These are phyloP conservation scores for Montipora sp. DNA, from an alignment of 64 coral and sea anemone species.

Conservation along the genomic window DNA sequence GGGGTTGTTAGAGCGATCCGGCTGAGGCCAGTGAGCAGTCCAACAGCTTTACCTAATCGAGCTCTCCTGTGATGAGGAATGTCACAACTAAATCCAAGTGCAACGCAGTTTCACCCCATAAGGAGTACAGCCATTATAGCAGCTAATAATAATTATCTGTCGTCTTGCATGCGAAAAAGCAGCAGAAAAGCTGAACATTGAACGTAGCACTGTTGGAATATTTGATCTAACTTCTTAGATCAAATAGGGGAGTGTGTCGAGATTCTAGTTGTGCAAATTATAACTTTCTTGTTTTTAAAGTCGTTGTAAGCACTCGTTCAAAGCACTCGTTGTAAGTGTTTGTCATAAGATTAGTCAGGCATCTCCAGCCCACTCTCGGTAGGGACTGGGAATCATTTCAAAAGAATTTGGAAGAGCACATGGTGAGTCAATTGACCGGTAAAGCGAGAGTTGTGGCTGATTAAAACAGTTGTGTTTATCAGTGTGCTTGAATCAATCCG, in stretches of 20 bases:
- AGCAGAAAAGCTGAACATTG: background rate
- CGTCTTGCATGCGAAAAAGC: background rate
- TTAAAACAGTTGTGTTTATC: too few species aligned
- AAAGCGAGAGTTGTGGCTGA: too few species aligned
- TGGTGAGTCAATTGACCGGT: too few species aligned
- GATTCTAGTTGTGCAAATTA: background rate
- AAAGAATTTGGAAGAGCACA: too few species aligned
- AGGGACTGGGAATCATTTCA: too few species aligned
- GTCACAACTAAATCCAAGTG: background rate
- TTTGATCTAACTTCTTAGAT: background rate
- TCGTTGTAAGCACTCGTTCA: too few species aligned
- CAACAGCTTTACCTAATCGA: slow-evolving; percentile 15
- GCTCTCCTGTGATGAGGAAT: background rate
- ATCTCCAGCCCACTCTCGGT: too few species aligned
- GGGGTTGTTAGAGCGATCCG: background rate
- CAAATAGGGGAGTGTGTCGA: slow-evolving; percentile 4
- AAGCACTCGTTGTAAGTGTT: too few species aligned
- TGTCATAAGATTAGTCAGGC: too few species aligned
- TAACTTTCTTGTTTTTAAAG: background rate
- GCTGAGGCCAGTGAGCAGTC: background rate
- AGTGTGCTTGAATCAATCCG: too few species aligned
- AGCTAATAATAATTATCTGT: background rate
- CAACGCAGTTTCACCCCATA: background rate
- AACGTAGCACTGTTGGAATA: background rate
- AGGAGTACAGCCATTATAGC: background rate